These are phyloP conservation scores for Huso huso DNA, from an alignment of 2,797 vertebrate genomes.

Conservation along the genomic window DNA sequence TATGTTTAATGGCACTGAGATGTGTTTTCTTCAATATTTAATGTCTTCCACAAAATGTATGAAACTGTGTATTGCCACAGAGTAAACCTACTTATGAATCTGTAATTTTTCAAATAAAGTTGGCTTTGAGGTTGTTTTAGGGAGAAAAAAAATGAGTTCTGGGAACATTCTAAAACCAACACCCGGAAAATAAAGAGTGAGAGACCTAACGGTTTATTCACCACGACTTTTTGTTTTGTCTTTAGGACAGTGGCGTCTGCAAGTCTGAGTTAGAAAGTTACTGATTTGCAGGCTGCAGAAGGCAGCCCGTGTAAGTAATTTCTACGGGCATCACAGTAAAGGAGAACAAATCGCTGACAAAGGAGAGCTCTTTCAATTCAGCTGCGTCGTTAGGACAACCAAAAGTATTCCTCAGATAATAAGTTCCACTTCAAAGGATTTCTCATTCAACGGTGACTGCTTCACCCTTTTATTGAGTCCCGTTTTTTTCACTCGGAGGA, in stretches of 20 bases:
- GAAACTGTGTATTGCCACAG: no score
- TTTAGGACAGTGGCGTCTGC: conserved; percentile 86
- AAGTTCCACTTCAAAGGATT: conserved; percentile 98
- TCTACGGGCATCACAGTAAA: conserved; percentile 92
- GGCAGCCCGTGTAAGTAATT: conserved; percentile 95
- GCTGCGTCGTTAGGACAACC: conserved; percentile 97
- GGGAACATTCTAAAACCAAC: conserved; percentile 45
- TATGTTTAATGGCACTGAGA: no score
- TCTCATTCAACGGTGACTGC: conserved; percentile 87
- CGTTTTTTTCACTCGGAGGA: conserved; percentile 63
- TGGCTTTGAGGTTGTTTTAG: no score
- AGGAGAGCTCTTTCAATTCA: conserved; percentile 92
- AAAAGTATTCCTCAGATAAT: conserved; percentile 95
- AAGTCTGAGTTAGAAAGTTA: conserved; percentile 95
- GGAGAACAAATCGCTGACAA: conserved; percentile 99
- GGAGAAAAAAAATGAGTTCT: neutral
- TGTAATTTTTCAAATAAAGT: no score
- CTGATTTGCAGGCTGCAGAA: conserved; percentile 95
- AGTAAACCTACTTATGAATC: no score
- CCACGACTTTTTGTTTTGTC: conserved; percentile 68
- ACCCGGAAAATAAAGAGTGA: conserved; percentile 38
- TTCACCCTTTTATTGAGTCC: conserved; percentile 92
- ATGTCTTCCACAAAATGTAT: no score
- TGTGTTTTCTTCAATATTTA: no score
- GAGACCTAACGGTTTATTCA: conserved; percentile 57